phyloP scores from a whole-genome alignment of 2,888 invertebrate species.

The Drosophila pseudotalamancana region DNA sequence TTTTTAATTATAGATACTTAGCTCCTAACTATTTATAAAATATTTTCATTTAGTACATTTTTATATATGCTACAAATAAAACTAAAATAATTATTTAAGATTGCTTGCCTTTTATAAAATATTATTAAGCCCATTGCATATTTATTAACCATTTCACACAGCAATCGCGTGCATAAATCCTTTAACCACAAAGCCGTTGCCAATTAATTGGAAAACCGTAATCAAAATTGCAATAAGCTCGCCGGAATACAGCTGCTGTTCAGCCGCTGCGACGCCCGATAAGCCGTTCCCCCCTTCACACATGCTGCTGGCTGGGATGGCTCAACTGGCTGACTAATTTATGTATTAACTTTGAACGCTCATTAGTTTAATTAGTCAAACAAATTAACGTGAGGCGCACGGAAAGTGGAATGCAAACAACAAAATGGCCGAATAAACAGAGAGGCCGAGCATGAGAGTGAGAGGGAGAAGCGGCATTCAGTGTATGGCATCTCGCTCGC shows the following conservation, averaged over 20 bases:
- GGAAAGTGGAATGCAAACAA: slow-evolving; percentile 76
- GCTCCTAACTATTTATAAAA: no score
- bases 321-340: slow-evolving; percentile 65
- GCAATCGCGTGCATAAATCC: slow-evolving; percentile 21
- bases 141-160: neutral
- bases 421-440: slow-evolving; percentile 76
- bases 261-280: neutral
- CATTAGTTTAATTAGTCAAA: slow-evolving; percentile 84
- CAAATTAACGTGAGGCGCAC: slow-evolving; percentile 82
- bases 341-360: slow-evolving; percentile 83
- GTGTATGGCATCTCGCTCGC: slow-evolving; percentile 42
- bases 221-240: slow-evolving; percentile 57
- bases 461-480: neutral
- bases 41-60: no score
- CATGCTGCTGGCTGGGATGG: neutral
- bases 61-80: no score
- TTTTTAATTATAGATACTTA: no score
- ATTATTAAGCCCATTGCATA: no score
- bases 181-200: slow-evolving; percentile 22
- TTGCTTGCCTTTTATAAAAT: no score
- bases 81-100: no score
- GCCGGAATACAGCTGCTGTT: slow-evolving; percentile 23
- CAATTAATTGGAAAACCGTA: slow-evolving; percentile 50
- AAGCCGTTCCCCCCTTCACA: neutral
- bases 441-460: slow-evolving; percentile 16